Conservation (phyloP, 1,140 invertebrate genomes). For the Eriosoma lanigerum region DNA sequence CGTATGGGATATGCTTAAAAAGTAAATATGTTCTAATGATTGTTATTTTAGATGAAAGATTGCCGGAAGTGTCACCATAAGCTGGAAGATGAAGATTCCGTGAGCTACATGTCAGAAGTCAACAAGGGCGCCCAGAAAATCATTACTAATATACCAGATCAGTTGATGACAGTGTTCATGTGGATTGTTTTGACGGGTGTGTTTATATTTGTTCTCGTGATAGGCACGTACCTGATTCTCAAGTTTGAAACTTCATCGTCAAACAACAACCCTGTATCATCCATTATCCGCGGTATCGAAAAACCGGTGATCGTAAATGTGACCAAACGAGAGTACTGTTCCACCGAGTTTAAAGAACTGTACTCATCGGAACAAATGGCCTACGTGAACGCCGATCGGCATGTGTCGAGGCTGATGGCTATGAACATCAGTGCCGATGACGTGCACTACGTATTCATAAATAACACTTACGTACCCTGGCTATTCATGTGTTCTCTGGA, state of each 20-base stretch:
- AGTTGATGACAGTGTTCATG: neutral
- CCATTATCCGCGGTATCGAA: neutral
- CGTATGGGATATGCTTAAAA: too few species aligned
- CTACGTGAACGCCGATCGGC: neutral
- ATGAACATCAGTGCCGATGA: neutral
- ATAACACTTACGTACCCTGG: neutral
- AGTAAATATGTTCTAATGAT: too few species aligned
- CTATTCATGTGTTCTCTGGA: conserved; percentile 9
- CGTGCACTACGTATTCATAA: conserved; percentile 17
- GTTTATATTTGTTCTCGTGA: neutral
- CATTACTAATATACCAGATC: neutral
- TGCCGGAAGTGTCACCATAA: neutral
- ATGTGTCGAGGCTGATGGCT: neutral
- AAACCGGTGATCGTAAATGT: neutral
- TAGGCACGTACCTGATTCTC: neutral
- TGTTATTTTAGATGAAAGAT: neutral
- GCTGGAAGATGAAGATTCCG: neutral
- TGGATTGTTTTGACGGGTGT: neutral
- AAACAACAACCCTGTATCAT: neutral
- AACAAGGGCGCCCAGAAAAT: conserved; percentile 33
- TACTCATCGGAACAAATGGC: neutral
- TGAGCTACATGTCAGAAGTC: neutral
- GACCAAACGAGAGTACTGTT: neutral
- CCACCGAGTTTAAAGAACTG: neutral
- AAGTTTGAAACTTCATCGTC: neutral